Conservation (phyloP, 2,888 invertebrate species). For the Tyria jacobaeae region DNA sequence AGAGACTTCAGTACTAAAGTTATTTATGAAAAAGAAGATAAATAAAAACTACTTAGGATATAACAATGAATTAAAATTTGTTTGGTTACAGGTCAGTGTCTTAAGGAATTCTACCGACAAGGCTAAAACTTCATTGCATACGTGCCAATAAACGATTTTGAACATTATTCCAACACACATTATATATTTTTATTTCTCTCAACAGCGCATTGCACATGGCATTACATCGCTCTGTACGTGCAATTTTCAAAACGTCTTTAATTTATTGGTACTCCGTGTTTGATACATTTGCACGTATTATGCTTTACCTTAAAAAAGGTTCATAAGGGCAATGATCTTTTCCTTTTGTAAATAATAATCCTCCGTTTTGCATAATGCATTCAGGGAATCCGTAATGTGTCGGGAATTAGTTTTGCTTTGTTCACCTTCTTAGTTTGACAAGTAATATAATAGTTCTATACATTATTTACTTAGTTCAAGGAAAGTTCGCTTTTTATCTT, state of each 20-base stretch:
- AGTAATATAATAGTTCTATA: too few relatives aligned
- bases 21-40: neutral
- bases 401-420: neutral
- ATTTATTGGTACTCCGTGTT: too few relatives aligned
- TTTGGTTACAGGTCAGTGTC: too few relatives aligned
- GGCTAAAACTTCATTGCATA: too few relatives aligned
- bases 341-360: neutral
- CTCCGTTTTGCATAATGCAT: neutral
- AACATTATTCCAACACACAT: neutral
- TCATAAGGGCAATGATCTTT: neutral
- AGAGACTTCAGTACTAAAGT: neutral
- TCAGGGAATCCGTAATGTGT: neutral
- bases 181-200: neutral
- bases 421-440: neutral
- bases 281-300: too few relatives aligned
- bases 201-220: neutral
- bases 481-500: neutral
- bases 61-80: too few relatives aligned
- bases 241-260: too few relatives aligned
- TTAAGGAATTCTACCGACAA: too few relatives aligned
- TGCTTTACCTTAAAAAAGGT: neutral
- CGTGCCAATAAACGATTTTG: too few relatives aligned
- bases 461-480: too few relatives aligned
- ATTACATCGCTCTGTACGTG: neutral
- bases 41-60: too few relatives aligned